Base-by-base conservation (phyloP, 2,113 vertebrate genomes). In the Rattus rattus region DNA sequence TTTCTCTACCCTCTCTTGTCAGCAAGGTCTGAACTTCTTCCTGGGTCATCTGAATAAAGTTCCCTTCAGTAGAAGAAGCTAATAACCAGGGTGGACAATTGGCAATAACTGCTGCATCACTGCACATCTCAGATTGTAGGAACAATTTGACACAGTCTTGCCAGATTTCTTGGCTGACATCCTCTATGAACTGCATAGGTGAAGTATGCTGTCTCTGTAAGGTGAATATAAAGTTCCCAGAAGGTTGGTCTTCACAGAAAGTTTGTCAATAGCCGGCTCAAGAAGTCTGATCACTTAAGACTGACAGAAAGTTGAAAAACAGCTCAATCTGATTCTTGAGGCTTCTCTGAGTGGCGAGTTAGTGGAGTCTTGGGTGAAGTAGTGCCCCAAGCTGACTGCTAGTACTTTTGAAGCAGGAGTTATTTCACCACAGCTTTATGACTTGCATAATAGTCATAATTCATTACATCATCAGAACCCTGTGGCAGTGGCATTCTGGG, bases 11-110 rank as follows among this genome's bases (percentile, higher is more conserved):
- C 4, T 98, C 88, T 52, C 4, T 97, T 14, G 33, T 56, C 49
- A 98, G 69, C 76, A 98, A 96, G 13, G 70, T 90, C 96, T 97
- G 77, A 92, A 98, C 77, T 98, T 97, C 97, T 86, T 96, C 95
- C 59, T 88, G 93, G 67, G 93, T 93, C 26, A 97, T 17, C n/a
- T 96, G 94, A 24, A 79, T 69, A 33, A 97, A 90, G 59, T 97
- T 97, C 3, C 95, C 95, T 73, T 86, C 77, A 17, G 92, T 49
- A 77, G 89, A 92, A 94, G 90, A 94, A 79, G 94, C 96, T 92
- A 97, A 90, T 65, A 97, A 2, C 96, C 97, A 95, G 3, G 97
- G 95, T 52, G 94, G 92, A 16, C 77, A 79, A 69, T 95, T 97
- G 79, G 83, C 92, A 56, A 97, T 87, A 77, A 97, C 69, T 0